phyloP scores from a whole-genome alignment of 2,113 vertebrate species.

The Fulica atra region DNA sequence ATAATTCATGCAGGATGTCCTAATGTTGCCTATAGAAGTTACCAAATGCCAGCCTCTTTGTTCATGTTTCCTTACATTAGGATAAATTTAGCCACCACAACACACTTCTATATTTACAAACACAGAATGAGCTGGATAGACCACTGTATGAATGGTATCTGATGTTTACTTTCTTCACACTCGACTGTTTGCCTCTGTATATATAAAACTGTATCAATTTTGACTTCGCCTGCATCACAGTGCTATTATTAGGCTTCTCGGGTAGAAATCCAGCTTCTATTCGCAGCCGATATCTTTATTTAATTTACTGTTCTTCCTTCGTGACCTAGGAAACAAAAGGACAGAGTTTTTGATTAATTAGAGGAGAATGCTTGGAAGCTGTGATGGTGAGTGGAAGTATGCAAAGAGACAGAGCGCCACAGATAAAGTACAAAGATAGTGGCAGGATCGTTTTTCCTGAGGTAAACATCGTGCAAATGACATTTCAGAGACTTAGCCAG shows the following conservation, averaged over 20 bases:
- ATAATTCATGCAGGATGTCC: conserved; percentile 34
- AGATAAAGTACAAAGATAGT: conserved; percentile 56
- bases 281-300: conserved; percentile 20
- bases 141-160: neutral
- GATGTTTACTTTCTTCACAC: conserved; percentile 42
- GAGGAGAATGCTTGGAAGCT: conserved; percentile 50
- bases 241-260: conserved; percentile 22
- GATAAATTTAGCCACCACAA: conserved; percentile 29
- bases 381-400: neutral
- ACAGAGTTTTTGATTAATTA: conserved; percentile 35
- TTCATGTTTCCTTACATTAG: conserved; percentile 43
- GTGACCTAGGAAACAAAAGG: conserved; percentile 49
- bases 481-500: neutral
- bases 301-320: conserved; percentile 44
- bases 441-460: neutral
- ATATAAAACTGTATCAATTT: conserved; percentile 13
- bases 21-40: conserved; percentile 36
- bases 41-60: conserved; percentile 40
- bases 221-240: neutral
- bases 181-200: conserved; percentile 3
- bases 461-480: neutral
- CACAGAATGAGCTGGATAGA: conserved; percentile 1
- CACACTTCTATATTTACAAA: conserved; percentile 42
- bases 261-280: conserved; percentile 17
- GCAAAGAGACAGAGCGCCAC: neutral